These are phyloP conservation scores for Eurystomus glaucurus DNA, from an alignment of 2,797 vertebrate genomes.

Conservation along the genomic window DNA sequence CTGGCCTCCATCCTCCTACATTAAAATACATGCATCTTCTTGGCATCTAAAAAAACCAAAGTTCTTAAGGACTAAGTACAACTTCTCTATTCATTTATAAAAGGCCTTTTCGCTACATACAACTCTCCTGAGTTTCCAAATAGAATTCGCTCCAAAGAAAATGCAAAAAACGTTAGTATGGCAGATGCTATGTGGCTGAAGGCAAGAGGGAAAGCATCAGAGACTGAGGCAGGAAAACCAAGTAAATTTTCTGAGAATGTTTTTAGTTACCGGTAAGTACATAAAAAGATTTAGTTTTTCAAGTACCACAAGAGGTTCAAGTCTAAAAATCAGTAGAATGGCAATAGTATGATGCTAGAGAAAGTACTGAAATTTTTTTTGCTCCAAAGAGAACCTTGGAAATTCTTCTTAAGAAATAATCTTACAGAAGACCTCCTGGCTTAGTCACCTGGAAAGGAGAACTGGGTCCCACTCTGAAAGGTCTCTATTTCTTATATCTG, in stretches of 20 bases:
- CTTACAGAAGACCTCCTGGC: not conserved
- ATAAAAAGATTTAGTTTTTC: not conserved
- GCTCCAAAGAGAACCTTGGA: not conserved
- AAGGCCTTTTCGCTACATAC: not conserved
- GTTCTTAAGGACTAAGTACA: not conserved
- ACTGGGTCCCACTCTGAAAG: not conserved
- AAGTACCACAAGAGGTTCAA: not conserved
- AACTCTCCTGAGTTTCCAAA: not conserved
- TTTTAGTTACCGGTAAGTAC: not conserved
- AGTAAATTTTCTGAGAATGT: not conserved
- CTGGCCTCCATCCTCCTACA: not conserved
- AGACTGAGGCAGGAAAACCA: not conserved
- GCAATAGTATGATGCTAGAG: not conserved
- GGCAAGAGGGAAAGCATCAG: not conserved
- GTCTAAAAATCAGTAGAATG: not conserved
- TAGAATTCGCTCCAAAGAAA: not conserved
- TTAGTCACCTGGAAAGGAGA: not conserved
- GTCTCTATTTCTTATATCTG: not conserved
- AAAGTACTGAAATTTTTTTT: not conserved
- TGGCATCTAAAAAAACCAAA: not conserved
- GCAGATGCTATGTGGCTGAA: not conserved
- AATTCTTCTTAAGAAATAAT: not conserved
- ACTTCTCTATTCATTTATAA: not conserved
- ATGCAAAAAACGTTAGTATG: not conserved
- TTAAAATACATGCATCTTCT: not conserved